These are phyloP conservation scores for Cynaeus angustus DNA, from an alignment of 2,888 invertebrate genomes.

Conservation along the genomic window DNA sequence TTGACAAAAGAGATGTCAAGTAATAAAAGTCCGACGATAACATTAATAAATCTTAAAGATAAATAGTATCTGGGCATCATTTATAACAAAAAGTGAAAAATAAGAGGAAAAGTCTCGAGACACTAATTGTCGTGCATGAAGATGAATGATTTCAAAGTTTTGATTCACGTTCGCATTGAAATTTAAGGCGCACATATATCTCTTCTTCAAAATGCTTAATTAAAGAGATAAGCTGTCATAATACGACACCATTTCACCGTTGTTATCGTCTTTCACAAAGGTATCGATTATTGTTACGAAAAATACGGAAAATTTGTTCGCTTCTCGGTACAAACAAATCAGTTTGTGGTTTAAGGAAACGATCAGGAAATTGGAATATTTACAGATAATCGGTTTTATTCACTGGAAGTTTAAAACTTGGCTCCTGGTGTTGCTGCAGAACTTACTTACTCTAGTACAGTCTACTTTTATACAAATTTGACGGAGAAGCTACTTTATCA, in stretches of 20 bases:
- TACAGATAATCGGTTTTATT: conserved; percentile 16
- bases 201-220: conserved; percentile 36
- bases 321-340: not conserved
- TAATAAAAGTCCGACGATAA: conserved; percentile 62
- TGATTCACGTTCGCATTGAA: conserved; percentile 54
- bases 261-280: conserved; percentile 1
- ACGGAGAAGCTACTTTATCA: not conserved
- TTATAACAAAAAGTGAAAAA: conserved; percentile 67
- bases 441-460: not conserved
- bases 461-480: conserved; percentile 1
- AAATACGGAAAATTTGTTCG: too few species aligned
- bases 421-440: not conserved
- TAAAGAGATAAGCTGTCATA: conserved; percentile 44
- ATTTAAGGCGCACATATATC: conserved; percentile 37
- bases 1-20: conserved; percentile 62
- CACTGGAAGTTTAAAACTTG: conserved; percentile 8
- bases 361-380: conserved; percentile 35
- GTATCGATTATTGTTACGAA: not conserved
- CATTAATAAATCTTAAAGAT: conserved; percentile 67
- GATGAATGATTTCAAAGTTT: conserved; percentile 61
- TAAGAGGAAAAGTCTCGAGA: conserved; percentile 66
- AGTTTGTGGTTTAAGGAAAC: conserved; percentile 18
- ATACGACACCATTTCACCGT: conserved; percentile 24
- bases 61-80: conserved; percentile 65
- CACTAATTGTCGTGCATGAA: conserved; percentile 68